Evolutionary conservation across 2,797 vertebrate species (phyloP).

Genomic region (Fundulus diaphanus): DNA sequence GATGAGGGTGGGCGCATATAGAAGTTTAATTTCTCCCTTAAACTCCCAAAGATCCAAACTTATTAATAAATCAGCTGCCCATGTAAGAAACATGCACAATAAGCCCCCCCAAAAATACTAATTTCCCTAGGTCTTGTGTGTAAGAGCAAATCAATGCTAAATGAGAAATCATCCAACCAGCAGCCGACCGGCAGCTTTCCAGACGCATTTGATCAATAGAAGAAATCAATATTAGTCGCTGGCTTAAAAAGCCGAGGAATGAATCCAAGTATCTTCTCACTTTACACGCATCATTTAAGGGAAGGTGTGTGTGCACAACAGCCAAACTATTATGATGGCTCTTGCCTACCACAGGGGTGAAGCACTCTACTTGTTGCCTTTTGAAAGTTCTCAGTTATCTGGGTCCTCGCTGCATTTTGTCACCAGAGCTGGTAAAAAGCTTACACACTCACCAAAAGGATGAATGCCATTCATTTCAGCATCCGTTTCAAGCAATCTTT

Average conservation of each 20-base stretch:
- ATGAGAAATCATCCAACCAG: slow-evolving; percentile 27
- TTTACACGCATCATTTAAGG: slow-evolving; percentile 21
- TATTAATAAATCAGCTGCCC: slow-evolving; percentile 13
- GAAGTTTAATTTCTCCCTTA: neutral
- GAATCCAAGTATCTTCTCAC: slow-evolving; percentile 36
- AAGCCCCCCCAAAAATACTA: neutral
- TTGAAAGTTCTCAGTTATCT: too few relatives aligned
- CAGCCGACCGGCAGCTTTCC: slow-evolving; percentile 13
- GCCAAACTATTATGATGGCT: neutral
- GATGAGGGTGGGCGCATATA: neutral
- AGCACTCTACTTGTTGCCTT: neutral
- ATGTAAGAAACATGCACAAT: slow-evolving; percentile 8
- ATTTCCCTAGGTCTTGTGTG: slow-evolving; percentile 13
- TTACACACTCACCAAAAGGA: neutral
- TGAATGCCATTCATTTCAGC: neutral
- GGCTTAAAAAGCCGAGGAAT: slow-evolving; percentile 22
- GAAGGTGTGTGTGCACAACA: neutral
- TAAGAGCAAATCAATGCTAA: slow-evolving; percentile 36
- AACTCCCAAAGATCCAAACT: slow-evolving; percentile 12
- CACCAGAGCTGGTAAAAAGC: neutral
- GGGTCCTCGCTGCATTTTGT: too few relatives aligned
- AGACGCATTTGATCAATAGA: slow-evolving; percentile 39
- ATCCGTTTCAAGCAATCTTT: too few relatives aligned
- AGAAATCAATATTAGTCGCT: slow-evolving; percentile 31
- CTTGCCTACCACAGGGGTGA: neutral